phyloP scores from a whole-genome alignment of 1,140 invertebrate genomes.

The Zaprionus inermis region DNA sequence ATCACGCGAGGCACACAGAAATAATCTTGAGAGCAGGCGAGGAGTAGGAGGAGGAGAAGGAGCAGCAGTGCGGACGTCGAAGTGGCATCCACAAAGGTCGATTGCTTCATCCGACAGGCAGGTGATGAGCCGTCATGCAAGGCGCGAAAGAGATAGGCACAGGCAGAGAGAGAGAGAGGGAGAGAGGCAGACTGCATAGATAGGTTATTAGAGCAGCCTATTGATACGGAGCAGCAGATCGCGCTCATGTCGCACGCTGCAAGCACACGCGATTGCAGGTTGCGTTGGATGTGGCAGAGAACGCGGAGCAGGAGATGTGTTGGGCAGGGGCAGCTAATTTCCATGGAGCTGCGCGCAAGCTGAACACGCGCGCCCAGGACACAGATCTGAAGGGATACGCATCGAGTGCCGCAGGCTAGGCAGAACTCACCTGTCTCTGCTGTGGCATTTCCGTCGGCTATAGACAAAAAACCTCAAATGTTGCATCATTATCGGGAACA shows the following conservation, averaged over 20 bases:
- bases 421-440: slow-evolving; percentile 73
- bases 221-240: slow-evolving; percentile 16
- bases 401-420: slow-evolving; percentile 5
- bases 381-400: slow-evolving; percentile 23
- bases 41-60: slow-evolving; percentile 13
- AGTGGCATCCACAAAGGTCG: slow-evolving; percentile 57
- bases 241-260: slow-evolving; percentile 35
- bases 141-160: slow-evolving; percentile 7
- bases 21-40: slow-evolving; percentile 26
- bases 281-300: neutral
- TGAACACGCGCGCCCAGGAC: slow-evolving; percentile 58
- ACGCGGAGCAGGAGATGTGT: too few relatives aligned
- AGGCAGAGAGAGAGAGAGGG: neutral
- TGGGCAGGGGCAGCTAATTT: slow-evolving; percentile 53
- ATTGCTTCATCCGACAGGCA: slow-evolving; percentile 83
- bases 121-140: slow-evolving; percentile 77
- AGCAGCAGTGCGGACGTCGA: slow-evolving; percentile 10
- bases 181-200: slow-evolving; percentile 33
- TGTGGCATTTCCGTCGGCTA: slow-evolving; percentile 70
- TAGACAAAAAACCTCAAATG: slow-evolving; percentile 75
- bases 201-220: slow-evolving; percentile 68
- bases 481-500: slow-evolving; percentile 75
- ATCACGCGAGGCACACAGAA: slow-evolving; percentile 71
- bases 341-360: slow-evolving; percentile 60
- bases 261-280: slow-evolving; percentile 72